Evolutionary conservation across 1,140 invertebrate genomes (phyloP), one percentile per base, ranked within the genome.

Genomic region (Galleria mellonella): DNA sequence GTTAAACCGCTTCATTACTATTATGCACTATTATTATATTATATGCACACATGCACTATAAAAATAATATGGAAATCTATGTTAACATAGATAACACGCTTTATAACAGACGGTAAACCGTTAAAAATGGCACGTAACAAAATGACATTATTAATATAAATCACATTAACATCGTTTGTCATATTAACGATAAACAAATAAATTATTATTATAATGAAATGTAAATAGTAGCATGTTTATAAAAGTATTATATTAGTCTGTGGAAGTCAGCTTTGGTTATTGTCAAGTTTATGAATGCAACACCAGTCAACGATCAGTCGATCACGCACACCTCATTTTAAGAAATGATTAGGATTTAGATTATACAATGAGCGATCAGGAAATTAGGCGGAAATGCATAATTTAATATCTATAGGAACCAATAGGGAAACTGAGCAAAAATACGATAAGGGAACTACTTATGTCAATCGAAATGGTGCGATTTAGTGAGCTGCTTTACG

Each of bases 391-490:
- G 35, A 31, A 15, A 32, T n/a, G 43, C 12, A 4, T 31, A 30
- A 32, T 39, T 31, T 14, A 17, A 29, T 33, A 10, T 28, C 9
- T 32, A 23, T 15, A 36, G 51, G 50, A 58, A 55, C 44, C 30
- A 45, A 41, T 39, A 23, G 23, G 8, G 39, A 28, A 54, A 47
- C 31, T 60, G 47, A 55, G 48, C 50, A 52, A 41, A 9, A 14
- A 51, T 32, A 33, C 9, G 17, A 23, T 23, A 6, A 50, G 1
- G 17, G 32, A 40, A 45, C 55, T 62, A 62, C 68, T 68, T 72
- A 37, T 72, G 87, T 86, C 82, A 88, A 68, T 90, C 89, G 56
- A 90, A 87, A 72, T 90, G 89, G 48, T 90, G 89, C 5, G 89
- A 88, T 66, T 89, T 89, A 43, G 87, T 87, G 51, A 90, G 74